Percentiles rank a stretch among this genome's conserved stretches.
phyloP scores from a whole-genome alignment of 2,888 invertebrate genomes.

The Metallyticus violacea region DNA sequence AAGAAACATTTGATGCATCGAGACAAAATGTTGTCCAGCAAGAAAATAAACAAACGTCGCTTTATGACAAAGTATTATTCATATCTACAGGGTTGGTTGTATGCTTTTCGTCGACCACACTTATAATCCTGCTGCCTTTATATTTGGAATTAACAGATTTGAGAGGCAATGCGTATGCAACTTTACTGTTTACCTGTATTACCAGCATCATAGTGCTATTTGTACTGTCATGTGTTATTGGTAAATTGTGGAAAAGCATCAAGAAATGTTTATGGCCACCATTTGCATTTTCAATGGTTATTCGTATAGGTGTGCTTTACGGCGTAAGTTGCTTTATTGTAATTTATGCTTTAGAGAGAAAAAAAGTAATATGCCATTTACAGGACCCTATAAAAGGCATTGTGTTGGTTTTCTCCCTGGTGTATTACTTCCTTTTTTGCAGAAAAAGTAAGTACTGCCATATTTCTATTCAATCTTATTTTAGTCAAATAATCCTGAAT shows the following conservation, averaged over 20 bases:
- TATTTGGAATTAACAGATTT: slow-evolving; percentile 48
- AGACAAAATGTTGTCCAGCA: background rate
- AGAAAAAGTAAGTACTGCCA: slow-evolving; percentile 53
- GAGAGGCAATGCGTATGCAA: slow-evolving; percentile 45
- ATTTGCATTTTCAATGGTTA: slow-evolving; percentile 46
- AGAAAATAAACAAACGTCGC: slow-evolving; percentile 12
- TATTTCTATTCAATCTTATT: no score
- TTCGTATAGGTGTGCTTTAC: slow-evolving; percentile 49
- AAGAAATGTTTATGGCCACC: slow-evolving; percentile 42
- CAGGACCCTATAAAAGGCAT: slow-evolving; percentile 61
- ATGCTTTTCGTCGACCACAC: slow-evolving; percentile 49
- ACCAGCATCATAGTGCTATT: slow-evolving; percentile 41
- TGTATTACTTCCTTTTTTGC: slow-evolving; percentile 60
- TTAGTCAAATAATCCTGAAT: no score
- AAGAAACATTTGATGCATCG: slow-evolving; percentile 16
- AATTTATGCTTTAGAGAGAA: slow-evolving; percentile 52
- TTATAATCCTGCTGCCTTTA: slow-evolving; percentile 53
- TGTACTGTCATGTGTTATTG: slow-evolving; percentile 37
- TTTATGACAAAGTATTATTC: slow-evolving; percentile 45
- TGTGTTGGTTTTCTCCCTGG: slow-evolving; percentile 54
- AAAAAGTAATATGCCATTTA: slow-evolving; percentile 57
- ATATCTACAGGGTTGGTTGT: slow-evolving; percentile 48
- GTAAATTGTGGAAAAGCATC: slow-evolving; percentile 40
- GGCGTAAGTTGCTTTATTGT: slow-evolving; percentile 50
- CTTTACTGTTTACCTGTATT: slow-evolving; percentile 40